Evolutionary conservation across 2,113 vertebrate species (phyloP), one percentile per base, ranked within the genome.

Genomic region (Naja naja): DNA sequence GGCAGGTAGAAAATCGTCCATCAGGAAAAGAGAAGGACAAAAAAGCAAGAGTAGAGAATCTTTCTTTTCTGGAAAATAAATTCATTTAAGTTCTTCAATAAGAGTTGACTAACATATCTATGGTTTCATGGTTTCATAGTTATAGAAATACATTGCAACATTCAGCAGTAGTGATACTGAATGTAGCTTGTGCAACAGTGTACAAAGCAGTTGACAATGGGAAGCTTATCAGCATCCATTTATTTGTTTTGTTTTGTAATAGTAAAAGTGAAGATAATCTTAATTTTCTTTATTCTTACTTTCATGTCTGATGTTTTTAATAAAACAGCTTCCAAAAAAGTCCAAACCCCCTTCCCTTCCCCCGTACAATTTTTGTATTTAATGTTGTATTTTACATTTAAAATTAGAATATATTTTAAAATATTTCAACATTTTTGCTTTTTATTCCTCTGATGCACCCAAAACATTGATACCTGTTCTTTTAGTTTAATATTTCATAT

Each of bases 71-170:
- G 85, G n/a, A 14, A 90, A 47, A 34, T 91, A 85, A 0, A 30
- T 23, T 86, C 93, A 0, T 0, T 55, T 39, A 90, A 94, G 85
- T 9, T 91, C 22, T 93, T 93, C 64, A 52, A 18, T 27, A 43
- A 60, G 69, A 11, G 3, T 45, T 91, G 60, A 43, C 34, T 85
- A 60, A 88, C 64, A n/a, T 89, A 45, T 93, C 11, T 55, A 30
- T 95, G 16, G 69, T 39, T 92, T 27, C 45, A 30, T 95, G 16
- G 69, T 39, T 92, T 27, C 45, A 74, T 47, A 54, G 88, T 56
- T 89, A 27, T 27, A 91, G 1, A 95, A 94, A 90, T 53, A 55
- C 23, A 64, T 30, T 56, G 27, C 34, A 86, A 58, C 54, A 30
- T 85, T 89, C 43, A 92, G 30, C 54, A 23, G 30, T 23, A 60